Evolutionary conservation across 2,888 invertebrate species (phyloP).

Genomic region (Andricus quercusramuli): DNA sequence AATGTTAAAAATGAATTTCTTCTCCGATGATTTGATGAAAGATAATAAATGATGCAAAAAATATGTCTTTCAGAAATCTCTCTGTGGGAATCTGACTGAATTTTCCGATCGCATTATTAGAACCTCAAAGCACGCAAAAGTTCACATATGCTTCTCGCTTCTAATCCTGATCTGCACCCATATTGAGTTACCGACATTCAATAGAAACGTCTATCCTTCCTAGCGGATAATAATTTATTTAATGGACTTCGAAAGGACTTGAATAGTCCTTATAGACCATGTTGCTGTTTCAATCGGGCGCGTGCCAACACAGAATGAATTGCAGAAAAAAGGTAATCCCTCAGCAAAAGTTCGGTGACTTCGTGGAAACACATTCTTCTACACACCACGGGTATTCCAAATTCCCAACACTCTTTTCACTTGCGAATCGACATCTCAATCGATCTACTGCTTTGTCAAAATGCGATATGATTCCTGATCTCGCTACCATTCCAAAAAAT

Average conservation of each 20-base stretch:
- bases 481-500: neutral
- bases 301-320: slow-evolving; percentile 18
- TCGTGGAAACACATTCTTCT: slow-evolving; percentile 29
- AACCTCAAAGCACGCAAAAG: slow-evolving; percentile 47
- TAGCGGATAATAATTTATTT: slow-evolving; percentile 62
- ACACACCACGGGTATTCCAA: neutral
- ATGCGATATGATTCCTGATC: slow-evolving; percentile 3
- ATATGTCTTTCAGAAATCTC: neutral
- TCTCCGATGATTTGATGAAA: neutral
- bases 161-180: slow-evolving; percentile 49
- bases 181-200: slow-evolving; percentile 59
- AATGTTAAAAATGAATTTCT: neutral
- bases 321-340: slow-evolving; percentile 29
- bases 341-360: slow-evolving; percentile 14
- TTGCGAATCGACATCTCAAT: slow-evolving; percentile 26
- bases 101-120: slow-evolving; percentile 51
- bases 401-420: neutral
- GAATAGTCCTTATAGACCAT: slow-evolving; percentile 18
- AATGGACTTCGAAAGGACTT: slow-evolving; percentile 59
- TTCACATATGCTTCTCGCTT: slow-evolving; percentile 53
- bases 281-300: slow-evolving; percentile 38
- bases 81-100: slow-evolving; percentile 21
- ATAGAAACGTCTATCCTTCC: slow-evolving; percentile 54
- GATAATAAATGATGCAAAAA: neutral
- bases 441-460: slow-evolving; percentile 31